Percentiles rank a stretch among this genome's conserved stretches.
phyloP scores from a whole-genome alignment of 2,113 vertebrate species.

The Callipepla californica region DNA sequence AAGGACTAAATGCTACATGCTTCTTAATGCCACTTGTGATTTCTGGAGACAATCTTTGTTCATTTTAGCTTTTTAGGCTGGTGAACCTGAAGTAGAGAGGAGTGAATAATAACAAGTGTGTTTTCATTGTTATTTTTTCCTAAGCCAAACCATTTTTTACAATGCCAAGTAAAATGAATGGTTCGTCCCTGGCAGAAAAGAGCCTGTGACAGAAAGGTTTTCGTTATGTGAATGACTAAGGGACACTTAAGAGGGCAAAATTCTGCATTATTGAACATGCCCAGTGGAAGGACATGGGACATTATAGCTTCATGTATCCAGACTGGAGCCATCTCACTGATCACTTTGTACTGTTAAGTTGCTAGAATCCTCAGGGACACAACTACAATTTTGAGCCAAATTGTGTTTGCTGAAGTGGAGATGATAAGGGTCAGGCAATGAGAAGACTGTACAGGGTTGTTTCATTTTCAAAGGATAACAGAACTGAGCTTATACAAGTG shows the following conservation, averaged over 20 bases:
- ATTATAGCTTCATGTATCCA: neutral
- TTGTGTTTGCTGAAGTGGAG: neutral
- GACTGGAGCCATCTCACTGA: neutral
- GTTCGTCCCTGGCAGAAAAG: neutral
- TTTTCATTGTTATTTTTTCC: neutral
- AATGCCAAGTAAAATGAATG: neutral
- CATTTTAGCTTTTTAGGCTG: neutral
- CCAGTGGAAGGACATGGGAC: neutral
- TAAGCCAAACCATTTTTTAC: neutral
- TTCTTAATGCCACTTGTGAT: neutral
- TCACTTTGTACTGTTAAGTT: neutral
- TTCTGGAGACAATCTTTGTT: neutral
- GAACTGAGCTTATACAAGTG: neutral
- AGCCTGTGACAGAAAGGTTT: neutral
- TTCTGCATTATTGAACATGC: neutral
- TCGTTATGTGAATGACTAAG: neutral
- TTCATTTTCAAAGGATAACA: neutral
- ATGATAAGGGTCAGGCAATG: neutral
- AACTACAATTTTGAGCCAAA: neutral
- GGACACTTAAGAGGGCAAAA: neutral
- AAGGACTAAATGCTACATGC: neutral
- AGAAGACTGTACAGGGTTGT: neutral
- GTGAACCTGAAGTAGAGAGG: neutral
- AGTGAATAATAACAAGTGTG: neutral
- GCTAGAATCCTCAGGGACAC: neutral